Base-by-base conservation (phyloP, 2,888 invertebrate species). In the Metalampra italica region DNA sequence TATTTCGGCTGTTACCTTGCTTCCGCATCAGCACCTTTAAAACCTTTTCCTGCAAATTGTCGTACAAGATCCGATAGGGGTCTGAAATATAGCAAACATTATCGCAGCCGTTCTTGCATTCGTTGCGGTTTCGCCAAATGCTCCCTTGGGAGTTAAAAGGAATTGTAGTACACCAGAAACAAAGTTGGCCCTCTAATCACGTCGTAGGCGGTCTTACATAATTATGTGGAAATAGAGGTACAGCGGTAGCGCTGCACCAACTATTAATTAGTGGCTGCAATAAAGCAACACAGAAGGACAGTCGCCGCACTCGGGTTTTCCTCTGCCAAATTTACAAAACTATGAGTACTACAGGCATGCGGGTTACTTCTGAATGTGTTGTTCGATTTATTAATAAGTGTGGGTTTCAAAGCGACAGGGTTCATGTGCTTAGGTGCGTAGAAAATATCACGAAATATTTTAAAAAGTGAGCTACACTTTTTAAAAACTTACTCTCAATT, bases 1-100 rank as follows among this genome's bases (percentile, higher is more conserved):
- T 13, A 37, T 37, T 37, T 37, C 13, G 11, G 7, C 37, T 11
- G 37, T 12, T 13, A 30, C 14, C 32, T 43, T 43, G 43, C 43
- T 43, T 43, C 34, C 34, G 14, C 14, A 43, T 43, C 43, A 43
- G 15, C n/a, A 43, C 43, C 14, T 43, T 29, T 30, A 36, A 9
- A 37, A 15, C 37, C 39, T 29, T 22, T 39, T 15, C 7, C 39
- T 39, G 30, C 39, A 39, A 38, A 38, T 32, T 15, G 38, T 15
- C 37, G 43, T 42, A 22, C 32, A 46, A 46, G 46, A 39, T 22
- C 13, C 22, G 50, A 50, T 50, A 46, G 38, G 39, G 50, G 36
- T 29, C 40, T 50, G 50, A 50, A 50, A 46, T 50, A 50, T 51
- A 39, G 41, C 29, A 13, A 15, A 47, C 43, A 47, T 51, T 51